Percentiles rank a stretch among this genome's conserved stretches.
phyloP scores from a whole-genome alignment of 2,888 invertebrate genomes.

The Noctua fimbriata region DNA sequence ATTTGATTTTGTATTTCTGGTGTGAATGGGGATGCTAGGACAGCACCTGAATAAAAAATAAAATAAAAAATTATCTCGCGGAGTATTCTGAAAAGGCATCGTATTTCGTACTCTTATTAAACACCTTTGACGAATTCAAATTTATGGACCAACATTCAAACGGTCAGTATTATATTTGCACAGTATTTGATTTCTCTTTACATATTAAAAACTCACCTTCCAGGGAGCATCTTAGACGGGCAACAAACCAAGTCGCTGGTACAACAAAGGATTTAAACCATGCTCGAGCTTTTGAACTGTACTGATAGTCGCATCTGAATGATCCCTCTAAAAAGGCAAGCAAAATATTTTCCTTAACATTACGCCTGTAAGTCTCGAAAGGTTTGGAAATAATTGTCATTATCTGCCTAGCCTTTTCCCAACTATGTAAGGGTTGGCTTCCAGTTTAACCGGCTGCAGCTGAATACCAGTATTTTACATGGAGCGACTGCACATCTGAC shows the following conservation, averaged over 20 bases:
- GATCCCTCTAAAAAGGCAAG: conserved; percentile 26
- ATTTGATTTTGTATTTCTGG: conserved; percentile 2
- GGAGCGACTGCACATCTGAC: neutral
- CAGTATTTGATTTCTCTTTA: neutral
- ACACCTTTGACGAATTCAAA: neutral
- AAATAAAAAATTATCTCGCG: neutral
- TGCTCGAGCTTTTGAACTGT: conserved; percentile 10
- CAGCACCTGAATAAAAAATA: neutral
- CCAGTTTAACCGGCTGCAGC: neutral
- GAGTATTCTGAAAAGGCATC: no score
- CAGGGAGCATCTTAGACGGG: conserved; percentile 37
- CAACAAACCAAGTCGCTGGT: conserved; percentile 42
- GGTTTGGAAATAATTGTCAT: neutral
- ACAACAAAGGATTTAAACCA: conserved; percentile 41
- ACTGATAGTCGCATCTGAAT: conserved; percentile 48
- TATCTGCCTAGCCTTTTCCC: neutral
- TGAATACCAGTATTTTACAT: neutral
- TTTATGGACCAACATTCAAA: neutral
- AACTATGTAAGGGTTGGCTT: neutral
- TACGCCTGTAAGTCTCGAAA: neutral
- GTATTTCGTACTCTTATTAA: neutral
- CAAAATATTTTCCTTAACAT: neutral
- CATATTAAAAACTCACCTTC: conserved; percentile 45
- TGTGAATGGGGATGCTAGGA: conserved; percentile 17
- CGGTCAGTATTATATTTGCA: neutral